phyloP scores from a whole-genome alignment of 2,888 invertebrate genomes.

The Dascillus cervinus region DNA sequence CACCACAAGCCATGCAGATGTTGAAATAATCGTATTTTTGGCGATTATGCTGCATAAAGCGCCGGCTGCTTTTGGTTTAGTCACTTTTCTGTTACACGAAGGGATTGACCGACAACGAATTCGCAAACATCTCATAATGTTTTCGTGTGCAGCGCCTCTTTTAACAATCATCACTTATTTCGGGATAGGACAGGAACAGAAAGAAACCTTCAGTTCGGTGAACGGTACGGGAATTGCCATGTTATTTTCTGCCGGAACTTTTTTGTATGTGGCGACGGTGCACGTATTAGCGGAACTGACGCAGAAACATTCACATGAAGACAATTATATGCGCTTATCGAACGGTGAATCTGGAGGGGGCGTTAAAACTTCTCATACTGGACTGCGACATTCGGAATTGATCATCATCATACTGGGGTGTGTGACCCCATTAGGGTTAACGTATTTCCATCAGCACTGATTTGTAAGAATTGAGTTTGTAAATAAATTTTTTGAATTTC shows the following conservation, averaged over 20 bases:
- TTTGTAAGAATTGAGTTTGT: background rate
- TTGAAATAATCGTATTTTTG: conserved; percentile 94
- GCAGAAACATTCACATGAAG: conserved; percentile 45
- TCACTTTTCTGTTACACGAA: conserved; percentile 94
- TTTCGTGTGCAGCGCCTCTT: conserved; percentile 87
- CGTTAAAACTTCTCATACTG: conserved; percentile 28
- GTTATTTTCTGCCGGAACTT: conserved; percentile 98
- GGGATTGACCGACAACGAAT: conserved; percentile 84
- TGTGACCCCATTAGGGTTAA: conserved; percentile 79
- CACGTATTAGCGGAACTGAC: conserved; percentile 96
- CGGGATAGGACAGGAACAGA: conserved; percentile 87
- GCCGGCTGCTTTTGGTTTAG: conserved; percentile 96
- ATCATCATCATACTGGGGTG: conserved; percentile 79
- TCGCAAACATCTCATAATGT: conserved; percentile 81
- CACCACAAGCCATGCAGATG: conserved; percentile 90
- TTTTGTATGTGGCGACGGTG: conserved; percentile 96
- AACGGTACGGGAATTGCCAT: conserved; percentile 93
- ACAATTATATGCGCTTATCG: conserved; percentile 36
- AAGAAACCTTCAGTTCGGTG: conserved; percentile 79
- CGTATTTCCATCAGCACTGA: conserved; percentile 86
- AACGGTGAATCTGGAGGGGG: conserved; percentile 31
- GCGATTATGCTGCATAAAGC: conserved; percentile 99
- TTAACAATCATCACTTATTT: conserved; percentile 88
- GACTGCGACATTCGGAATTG: conserved; percentile 72
- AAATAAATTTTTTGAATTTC: background rate